Percentiles rank a stretch among this genome's conserved stretches.
These are phyloP conservation scores for Apostichopus parvimensis DNA, from an alignment of 35 echinoderm and acorn worm species.

Conservation along the genomic window DNA sequence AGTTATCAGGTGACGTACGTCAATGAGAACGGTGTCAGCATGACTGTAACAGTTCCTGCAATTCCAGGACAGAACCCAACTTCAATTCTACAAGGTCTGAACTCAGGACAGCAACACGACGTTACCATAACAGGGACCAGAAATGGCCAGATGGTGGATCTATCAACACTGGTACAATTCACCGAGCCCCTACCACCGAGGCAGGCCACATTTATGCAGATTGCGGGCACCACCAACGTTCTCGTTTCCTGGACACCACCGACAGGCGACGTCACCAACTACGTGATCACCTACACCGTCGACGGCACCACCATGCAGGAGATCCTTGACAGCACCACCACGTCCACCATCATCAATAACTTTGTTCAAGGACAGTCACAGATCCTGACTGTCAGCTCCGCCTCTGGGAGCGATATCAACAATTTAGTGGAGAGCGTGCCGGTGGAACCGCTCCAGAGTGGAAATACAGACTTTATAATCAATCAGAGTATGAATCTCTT, in stretches of 20 bases:
- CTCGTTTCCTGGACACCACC: slow-evolving; percentile 33
- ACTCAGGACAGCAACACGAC: slow-evolving; percentile 13
- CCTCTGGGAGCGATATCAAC: slow-evolving; percentile 4
- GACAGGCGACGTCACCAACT: slow-evolving; percentile 23
- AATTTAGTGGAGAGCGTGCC: slow-evolving; percentile 17
- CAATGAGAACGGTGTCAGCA: not conserved
- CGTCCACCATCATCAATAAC: not conserved
- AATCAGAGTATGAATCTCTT: not conserved
- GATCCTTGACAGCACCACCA: slow-evolving; percentile 1
- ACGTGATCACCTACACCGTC: slow-evolving; percentile 28
- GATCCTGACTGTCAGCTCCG: slow-evolving; percentile 18
- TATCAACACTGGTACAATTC: slow-evolving; percentile 23
- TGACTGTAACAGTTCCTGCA: not conserved
- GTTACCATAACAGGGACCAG: slow-evolving; percentile 15
- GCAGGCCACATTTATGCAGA: slow-evolving; percentile 29
- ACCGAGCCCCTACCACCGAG: slow-evolving; percentile 7
- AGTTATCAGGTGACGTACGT: slow-evolving; percentile 7
- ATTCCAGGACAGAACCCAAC: not conserved
- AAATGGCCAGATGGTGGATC: not conserved
- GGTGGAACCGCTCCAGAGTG: slow-evolving; percentile 16
- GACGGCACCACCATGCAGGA: not conserved
- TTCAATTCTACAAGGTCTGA: not conserved
- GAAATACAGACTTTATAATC: slow-evolving; percentile 17
- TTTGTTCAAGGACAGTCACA: slow-evolving; percentile 20
- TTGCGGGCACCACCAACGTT: not conserved